Evolutionary conservation across 1,140 invertebrate genomes (phyloP).

Genomic region (Sogatella furcifera): DNA sequence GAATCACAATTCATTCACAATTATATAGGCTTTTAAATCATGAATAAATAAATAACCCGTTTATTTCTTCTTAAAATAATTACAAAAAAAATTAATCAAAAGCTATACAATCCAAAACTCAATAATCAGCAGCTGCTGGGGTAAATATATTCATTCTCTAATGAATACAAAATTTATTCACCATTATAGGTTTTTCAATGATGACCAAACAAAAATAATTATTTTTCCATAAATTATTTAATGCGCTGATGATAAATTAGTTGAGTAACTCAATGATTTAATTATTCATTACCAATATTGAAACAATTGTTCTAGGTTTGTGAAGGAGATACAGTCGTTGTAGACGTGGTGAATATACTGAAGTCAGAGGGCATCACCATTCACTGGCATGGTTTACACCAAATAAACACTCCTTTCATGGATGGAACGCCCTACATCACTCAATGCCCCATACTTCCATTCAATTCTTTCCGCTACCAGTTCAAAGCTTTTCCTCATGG

Average conservation of each 20-base stretch:
- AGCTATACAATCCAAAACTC: too few species aligned
- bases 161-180: too few species aligned
- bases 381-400: constrained; percentile 40
- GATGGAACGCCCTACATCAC: constrained; percentile 37
- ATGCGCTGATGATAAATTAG: neutral
- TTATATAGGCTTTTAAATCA: too few species aligned
- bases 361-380: constrained; percentile 34
- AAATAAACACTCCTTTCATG: constrained; percentile 39
- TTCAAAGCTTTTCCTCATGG: constrained; percentile 25
- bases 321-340: constrained; percentile 34
- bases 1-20: too few species aligned
- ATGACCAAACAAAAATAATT: too few species aligned
- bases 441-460: constrained; percentile 25
- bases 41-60: too few species aligned
- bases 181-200: too few species aligned
- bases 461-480: constrained; percentile 21
- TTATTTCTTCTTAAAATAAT: too few species aligned
- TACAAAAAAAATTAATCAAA: too few species aligned
- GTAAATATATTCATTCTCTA: too few species aligned
- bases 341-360: constrained; percentile 35
- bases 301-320: constrained; percentile 32
- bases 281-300: neutral
- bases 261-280: neutral
- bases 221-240: too few species aligned
- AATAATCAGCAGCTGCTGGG: too few species aligned